Evolutionary conservation across 2,797 vertebrate genomes (phyloP).

Genomic region (Tarsius wallacei): DNA sequence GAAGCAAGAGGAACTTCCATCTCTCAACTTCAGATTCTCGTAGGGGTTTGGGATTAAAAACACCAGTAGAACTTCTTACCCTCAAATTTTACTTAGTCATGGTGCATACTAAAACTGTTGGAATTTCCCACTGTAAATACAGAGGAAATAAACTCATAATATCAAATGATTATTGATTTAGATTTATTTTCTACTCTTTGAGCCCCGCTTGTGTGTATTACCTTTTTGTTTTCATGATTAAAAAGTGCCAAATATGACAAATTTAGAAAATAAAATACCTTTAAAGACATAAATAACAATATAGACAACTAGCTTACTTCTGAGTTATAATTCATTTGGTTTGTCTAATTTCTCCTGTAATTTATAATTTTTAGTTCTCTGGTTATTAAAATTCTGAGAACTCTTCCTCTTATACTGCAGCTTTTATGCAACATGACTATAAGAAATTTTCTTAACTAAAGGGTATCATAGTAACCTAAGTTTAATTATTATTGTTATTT

Average conservation of each 20-base stretch:
- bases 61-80: background rate
- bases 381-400: constrained; percentile 53
- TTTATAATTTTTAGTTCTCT: background rate
- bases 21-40: background rate
- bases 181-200: constrained; percentile 51
- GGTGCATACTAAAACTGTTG: background rate
- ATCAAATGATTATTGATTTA: constrained; percentile 19
- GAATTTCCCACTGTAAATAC: background rate
- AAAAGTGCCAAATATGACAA: constrained; percentile 26
- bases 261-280: constrained; percentile 42
- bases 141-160: constrained; percentile 43
- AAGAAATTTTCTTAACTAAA: constrained; percentile 47
- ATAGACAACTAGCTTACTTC: background rate
- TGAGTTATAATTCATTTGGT: constrained; percentile 25
- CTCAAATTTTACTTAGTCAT: background rate
- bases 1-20: background rate
- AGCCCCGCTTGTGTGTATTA: background rate
- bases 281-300: constrained; percentile 14
- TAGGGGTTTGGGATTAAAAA: background rate
- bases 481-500: constrained; percentile 47
- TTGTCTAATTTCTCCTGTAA: constrained; percentile 24
- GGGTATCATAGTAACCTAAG: background rate
- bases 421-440: background rate
- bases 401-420: constrained; percentile 6
- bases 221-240: constrained; percentile 39